Evolutionary conservation across 1,140 invertebrate genomes (phyloP), one percentile per base, ranked within the genome.

Genomic region (Saxidomus purpurata): DNA sequence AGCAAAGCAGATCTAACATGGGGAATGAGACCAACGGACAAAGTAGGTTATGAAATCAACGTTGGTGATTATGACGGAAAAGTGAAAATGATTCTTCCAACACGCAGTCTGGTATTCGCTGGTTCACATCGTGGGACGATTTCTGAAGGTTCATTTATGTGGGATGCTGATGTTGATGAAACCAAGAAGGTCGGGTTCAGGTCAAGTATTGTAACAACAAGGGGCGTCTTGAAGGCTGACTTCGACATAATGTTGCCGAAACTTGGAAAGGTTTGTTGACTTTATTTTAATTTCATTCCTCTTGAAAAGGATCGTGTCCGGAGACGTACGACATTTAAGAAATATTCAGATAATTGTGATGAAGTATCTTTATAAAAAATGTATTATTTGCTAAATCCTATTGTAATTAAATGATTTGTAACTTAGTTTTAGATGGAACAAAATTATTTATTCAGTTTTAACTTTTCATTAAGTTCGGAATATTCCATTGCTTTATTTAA

Each of bases 131-230:
- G 31, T 34, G 59, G 63, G 3, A 11, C 52, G 19, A 38, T 43
- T 0, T 15, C 90, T 15, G 89, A 91, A 22, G 91, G 84, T 8
- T 61, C 89, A 19, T 89, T 94, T 52, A 80, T 89, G 63, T 94
- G 93, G 93, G 93, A 94, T 90, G 91, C 92, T 59, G 91, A 92
- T 34, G 67, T 89, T 25, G 92, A 94, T 77, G n/a, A 83, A n/a
- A 92, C 81, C 52, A 92, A 93, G 84, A 93, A 92, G 83, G 49
- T 94, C 28, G 90, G 82, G 11, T n/a, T 93, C 17, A 92, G 38
- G 34, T 89, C 90, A 17, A 89, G 36, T 22, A 67, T 92, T 36
- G 82, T 49, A 36, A 80, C 87, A 31, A 63, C 63, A 31, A 81
- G 76, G 11, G 79, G 84, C 36, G 71, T 87, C 40, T 34, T 89